Percentiles rank a stretch among this genome's conserved stretches.
phyloP scores from a whole-genome alignment of 2,113 vertebrate species.

The Rhinichthys klamathensis region DNA sequence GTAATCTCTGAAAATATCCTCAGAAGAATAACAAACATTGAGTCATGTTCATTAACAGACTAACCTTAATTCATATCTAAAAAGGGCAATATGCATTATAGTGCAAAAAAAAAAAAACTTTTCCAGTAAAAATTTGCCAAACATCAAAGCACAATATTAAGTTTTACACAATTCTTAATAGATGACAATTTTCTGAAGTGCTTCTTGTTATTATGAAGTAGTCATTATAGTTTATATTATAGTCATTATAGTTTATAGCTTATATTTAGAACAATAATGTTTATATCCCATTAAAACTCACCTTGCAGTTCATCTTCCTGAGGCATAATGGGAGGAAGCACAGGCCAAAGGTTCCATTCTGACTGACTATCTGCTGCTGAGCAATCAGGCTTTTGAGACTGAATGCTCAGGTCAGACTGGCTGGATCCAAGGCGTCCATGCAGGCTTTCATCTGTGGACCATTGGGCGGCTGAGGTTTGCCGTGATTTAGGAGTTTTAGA shows the following conservation, averaged over 20 bases:
- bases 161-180: background rate
- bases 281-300: slow-evolving; percentile 7
- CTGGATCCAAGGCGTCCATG: slow-evolving; percentile 23
- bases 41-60: background rate
- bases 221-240: background rate
- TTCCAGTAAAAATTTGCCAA: background rate
- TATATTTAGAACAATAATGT: background rate
- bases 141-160: background rate
- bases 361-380: slow-evolving; percentile 61
- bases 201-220: background rate
- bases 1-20: background rate
- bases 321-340: slow-evolving; percentile 79
- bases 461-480: background rate
- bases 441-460: background rate
- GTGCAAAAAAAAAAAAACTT: background rate
- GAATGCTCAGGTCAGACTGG: slow-evolving; percentile 44
- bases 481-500: background rate
- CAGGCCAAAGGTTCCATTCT: slow-evolving; percentile 69
- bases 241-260: background rate
- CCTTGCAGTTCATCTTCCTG: slow-evolving; percentile 62
- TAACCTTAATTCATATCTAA: background rate
- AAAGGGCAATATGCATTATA: background rate
- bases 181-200: too few relatives aligned
- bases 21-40: background rate
- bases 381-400: slow-evolving; percentile 26